Percentiles rank a stretch among this genome's conserved stretches.
Conservation (phyloP, 2,797 vertebrate species). For the Knipowitschia caucasica region DNA sequence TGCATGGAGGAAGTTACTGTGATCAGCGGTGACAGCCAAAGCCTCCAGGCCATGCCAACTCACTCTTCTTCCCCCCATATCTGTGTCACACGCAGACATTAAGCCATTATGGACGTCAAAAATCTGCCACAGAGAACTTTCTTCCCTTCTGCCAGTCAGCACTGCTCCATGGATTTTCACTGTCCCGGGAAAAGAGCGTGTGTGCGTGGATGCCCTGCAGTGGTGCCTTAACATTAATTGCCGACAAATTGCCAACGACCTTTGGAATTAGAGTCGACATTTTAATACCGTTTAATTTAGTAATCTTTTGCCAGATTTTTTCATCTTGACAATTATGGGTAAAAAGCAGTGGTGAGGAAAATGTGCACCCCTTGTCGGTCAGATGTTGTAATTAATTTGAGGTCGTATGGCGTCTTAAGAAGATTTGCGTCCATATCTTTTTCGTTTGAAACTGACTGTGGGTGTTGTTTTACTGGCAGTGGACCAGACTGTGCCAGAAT, state of each 20-base stretch:
- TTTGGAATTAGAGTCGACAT: slow-evolving; percentile 55
- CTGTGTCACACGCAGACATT: slow-evolving; percentile 83
- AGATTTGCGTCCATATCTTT: slow-evolving; percentile 38
- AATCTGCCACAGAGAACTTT: slow-evolving; percentile 76
- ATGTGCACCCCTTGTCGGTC: slow-evolving; percentile 35
- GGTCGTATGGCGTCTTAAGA: slow-evolving; percentile 51
- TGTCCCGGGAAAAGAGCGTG: slow-evolving; percentile 49
- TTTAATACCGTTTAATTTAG: slow-evolving; percentile 50
- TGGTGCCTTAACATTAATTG: slow-evolving; percentile 74
- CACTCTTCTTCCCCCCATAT: slow-evolving; percentile 78
- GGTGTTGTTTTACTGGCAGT: slow-evolving; percentile 51
- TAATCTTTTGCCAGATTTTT: slow-evolving; percentile 40
- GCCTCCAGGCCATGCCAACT: slow-evolving; percentile 82
- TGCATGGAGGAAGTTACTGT: slow-evolving; percentile 91
- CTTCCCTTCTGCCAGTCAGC: slow-evolving; percentile 67
- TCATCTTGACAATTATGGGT: slow-evolving; percentile 27
- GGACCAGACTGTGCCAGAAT: slow-evolving; percentile 62
- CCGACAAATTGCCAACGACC: slow-evolving; percentile 74
- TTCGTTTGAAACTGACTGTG: slow-evolving; percentile 36
- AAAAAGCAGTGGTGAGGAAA: slow-evolving; percentile 31
- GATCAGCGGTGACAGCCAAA: slow-evolving; percentile 86
- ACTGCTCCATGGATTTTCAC: slow-evolving; percentile 55
- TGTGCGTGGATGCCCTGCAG: slow-evolving; percentile 44
- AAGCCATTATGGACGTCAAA: slow-evolving; percentile 87
- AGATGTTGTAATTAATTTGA: slow-evolving; percentile 60